Conservation (phyloP, 2,888 invertebrate species). For the Cordylochernes scorpioides region DNA sequence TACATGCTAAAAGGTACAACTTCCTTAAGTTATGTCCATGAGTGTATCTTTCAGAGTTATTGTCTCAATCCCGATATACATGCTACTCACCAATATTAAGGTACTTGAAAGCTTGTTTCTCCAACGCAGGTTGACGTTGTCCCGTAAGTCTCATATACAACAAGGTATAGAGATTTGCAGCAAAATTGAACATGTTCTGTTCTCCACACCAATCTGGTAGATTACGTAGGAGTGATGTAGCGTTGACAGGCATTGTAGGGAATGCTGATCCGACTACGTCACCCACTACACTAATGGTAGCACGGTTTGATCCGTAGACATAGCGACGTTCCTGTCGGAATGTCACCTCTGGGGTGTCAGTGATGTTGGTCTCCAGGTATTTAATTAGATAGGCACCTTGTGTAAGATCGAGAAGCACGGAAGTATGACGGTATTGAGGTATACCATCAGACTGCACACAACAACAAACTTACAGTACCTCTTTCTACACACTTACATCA, state of each 20-base stretch:
- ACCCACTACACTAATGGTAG: slow-evolving; percentile 26
- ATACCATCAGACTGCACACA: slow-evolving; percentile 46
- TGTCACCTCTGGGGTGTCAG: slow-evolving; percentile 69
- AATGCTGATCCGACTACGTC: slow-evolving; percentile 79
- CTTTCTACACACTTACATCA: no score
- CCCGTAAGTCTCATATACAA: slow-evolving; percentile 70
- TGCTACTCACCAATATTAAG: slow-evolving; percentile 37
- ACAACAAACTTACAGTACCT: no score
- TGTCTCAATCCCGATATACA: no score
- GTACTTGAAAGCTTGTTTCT: slow-evolving; percentile 50
- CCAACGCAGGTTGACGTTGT: slow-evolving; percentile 49
- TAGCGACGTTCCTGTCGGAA: slow-evolving; percentile 72
- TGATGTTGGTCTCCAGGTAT: slow-evolving; percentile 81
- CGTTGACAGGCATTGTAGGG: slow-evolving; percentile 30
- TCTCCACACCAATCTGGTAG: slow-evolving; percentile 35
- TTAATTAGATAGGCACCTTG: slow-evolving; percentile 72
- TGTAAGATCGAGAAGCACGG: slow-evolving; percentile 65
- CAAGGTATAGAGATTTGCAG: slow-evolving; percentile 68
- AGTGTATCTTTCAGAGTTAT: no score
- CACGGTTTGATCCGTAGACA: slow-evolving; percentile 70
- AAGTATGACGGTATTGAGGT: slow-evolving; percentile 70
- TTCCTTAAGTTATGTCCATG: no score
- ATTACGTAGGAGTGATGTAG: slow-evolving; percentile 21
- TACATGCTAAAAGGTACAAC: no score
- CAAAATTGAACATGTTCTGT: slow-evolving; percentile 87